A percentile compares a stretch with the other conserved stretches of the same genome.
These are phyloP conservation scores for Drosophila mulleri DNA, from an alignment of 2,888 invertebrate species.

Conservation along the genomic window DNA sequence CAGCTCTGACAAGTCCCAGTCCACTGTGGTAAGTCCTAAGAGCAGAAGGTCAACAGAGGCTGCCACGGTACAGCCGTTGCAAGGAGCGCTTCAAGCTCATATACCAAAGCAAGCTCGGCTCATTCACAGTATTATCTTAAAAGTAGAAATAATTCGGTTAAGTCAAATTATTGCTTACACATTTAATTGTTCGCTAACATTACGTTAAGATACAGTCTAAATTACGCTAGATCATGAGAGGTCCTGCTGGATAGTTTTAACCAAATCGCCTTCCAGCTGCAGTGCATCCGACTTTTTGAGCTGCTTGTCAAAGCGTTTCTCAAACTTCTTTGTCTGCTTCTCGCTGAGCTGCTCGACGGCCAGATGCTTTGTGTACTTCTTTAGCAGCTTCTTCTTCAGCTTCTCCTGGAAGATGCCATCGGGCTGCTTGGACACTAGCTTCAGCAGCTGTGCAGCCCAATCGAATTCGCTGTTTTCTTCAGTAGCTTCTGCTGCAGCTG, in stretches of 20 bases:
- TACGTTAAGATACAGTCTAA: slow-evolving; percentile 22
- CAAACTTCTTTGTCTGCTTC: slow-evolving; percentile 87
- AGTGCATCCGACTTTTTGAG: slow-evolving; percentile 88
- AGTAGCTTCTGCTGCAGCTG: not conserved
- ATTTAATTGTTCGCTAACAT: slow-evolving; percentile 45
- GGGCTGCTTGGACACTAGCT: slow-evolving; percentile 71
- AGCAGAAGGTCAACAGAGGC: not conserved
- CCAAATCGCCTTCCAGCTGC: slow-evolving; percentile 88
- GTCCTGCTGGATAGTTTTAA: slow-evolving; percentile 65
- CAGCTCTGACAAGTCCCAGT: not conserved
- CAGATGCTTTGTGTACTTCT: slow-evolving; percentile 86
- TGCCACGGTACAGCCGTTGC: not conserved
- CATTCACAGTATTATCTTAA: not conserved
- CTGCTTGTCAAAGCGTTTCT: slow-evolving; percentile 90
- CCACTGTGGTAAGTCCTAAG: not conserved
- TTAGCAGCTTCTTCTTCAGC: slow-evolving; percentile 90
- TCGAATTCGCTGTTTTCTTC: slow-evolving; percentile 63
- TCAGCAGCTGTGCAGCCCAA: slow-evolving; percentile 68
- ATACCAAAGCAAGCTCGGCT: not conserved
- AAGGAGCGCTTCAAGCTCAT: not conserved
- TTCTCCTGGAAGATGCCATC: slow-evolving; percentile 90
- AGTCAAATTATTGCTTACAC: slow-evolving; percentile 39
- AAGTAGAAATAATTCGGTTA: not conserved
- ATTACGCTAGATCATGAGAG: slow-evolving; percentile 33
- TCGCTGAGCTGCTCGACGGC: slow-evolving; percentile 84